A percentile compares a stretch with the other conserved stretches of the same genome.
Evolutionary conservation across 2,888 invertebrate genomes (phyloP).

Genomic region (Theodoxus fluviatilis): DNA sequence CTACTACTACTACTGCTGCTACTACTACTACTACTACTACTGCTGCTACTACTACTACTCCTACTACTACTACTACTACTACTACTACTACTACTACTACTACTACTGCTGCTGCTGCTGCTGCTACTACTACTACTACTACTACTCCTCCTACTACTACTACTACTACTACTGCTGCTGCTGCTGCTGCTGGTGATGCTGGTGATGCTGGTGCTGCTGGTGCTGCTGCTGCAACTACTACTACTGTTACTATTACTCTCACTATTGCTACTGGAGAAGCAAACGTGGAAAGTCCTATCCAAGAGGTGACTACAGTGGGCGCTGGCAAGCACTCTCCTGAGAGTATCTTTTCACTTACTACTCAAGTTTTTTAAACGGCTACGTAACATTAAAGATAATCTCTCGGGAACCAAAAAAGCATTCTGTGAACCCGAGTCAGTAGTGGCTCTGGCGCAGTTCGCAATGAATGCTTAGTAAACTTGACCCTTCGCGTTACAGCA

Average conservation of each 20-base stretch:
- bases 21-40: background rate
- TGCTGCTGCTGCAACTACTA: background rate
- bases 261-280: background rate
- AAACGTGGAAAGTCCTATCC: too few relatives aligned
- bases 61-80: background rate
- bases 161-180: background rate
- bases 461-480: too few relatives aligned
- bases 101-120: background rate
- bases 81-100: background rate
- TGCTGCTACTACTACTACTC: background rate
- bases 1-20: background rate
- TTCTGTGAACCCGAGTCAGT: too few relatives aligned
- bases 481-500: too few relatives aligned
- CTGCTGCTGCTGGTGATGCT: background rate
- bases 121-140: background rate
- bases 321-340: too few relatives aligned
- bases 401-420: too few relatives aligned
- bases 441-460: too few relatives aligned
- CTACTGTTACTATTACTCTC: background rate
- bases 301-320: too few relatives aligned
- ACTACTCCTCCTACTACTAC: background rate
- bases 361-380: too few relatives aligned
- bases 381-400: too few relatives aligned
- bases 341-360: too few relatives aligned
- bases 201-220: background rate